Evolutionary conservation across 2,113 vertebrate species (phyloP).

Genomic region (Rhodinocichla rosea): DNA sequence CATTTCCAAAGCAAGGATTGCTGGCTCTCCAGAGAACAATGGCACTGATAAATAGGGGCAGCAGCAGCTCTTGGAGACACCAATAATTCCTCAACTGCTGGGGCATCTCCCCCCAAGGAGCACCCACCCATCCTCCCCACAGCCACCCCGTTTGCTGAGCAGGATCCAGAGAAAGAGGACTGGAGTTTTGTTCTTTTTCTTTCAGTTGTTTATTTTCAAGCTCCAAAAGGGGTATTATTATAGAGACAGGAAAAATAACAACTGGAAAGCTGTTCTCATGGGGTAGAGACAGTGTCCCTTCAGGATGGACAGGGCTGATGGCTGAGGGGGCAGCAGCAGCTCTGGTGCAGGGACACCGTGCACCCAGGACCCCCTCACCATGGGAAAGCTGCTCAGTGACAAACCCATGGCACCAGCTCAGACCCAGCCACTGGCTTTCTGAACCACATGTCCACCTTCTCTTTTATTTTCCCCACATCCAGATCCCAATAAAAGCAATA

Average conservation of each 20-base stretch:
- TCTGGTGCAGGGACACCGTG: fast-evolving
- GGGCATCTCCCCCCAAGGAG: neutral
- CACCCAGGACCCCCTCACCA: neutral
- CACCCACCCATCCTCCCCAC: neutral
- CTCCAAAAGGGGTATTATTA: neutral
- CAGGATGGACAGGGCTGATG: neutral
- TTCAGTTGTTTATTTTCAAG: conserved; percentile 48
- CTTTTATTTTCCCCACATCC: fast-evolving
- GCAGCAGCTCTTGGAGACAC: neutral
- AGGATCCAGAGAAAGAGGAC: neutral
- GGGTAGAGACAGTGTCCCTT: neutral
- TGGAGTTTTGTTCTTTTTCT: too few relatives aligned
- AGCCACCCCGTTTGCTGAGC: neutral
- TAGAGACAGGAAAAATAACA: conserved; percentile 41
- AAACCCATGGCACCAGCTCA: neutral
- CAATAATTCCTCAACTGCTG: neutral
- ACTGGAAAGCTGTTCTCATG: conserved; percentile 1
- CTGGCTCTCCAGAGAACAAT: neutral
- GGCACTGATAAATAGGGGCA: neutral
- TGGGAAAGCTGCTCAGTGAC: neutral
- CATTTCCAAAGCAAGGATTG: neutral
- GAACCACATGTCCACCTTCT: neutral
- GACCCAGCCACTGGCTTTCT: neutral
- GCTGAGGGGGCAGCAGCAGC: neutral
- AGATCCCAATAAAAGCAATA: neutral